Evolutionary conservation across 2,888 invertebrate genomes (phyloP).

Genomic region (Troglohyphantes excavatus): DNA sequence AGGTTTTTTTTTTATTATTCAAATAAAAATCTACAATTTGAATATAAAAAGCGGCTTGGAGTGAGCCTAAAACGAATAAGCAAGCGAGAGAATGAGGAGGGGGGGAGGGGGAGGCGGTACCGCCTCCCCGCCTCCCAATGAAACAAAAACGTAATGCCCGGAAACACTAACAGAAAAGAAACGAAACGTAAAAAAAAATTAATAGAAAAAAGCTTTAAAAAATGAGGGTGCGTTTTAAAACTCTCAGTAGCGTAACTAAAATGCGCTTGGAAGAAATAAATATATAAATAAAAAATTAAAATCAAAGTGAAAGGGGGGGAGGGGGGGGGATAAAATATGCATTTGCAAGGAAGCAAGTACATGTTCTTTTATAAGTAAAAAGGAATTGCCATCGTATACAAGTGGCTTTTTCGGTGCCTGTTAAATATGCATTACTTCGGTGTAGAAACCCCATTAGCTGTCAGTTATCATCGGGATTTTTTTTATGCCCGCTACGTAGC

Average conservation of each 20-base stretch:
- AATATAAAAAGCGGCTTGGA: constrained; percentile 20
- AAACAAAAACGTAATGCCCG: constrained; percentile 63
- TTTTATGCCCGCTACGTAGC: constrained; percentile 38
- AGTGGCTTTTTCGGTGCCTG: constrained; percentile 73
- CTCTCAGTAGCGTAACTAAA: constrained; percentile 72
- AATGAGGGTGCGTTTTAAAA: constrained; percentile 70
- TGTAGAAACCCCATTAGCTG: constrained; percentile 75
- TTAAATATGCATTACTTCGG: constrained; percentile 78
- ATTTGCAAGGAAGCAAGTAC: constrained; percentile 59
- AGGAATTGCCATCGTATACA: constrained; percentile 54
- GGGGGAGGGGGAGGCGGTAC: constrained; percentile 1
- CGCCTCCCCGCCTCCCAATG: constrained; percentile 25
- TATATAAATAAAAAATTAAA: constrained; percentile 9
- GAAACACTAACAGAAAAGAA: constrained; percentile 60
- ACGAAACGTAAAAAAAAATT: constrained; percentile 58
- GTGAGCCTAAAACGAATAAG: constrained; percentile 40
- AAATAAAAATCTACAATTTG: not conserved
- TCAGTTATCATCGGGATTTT: constrained; percentile 75
- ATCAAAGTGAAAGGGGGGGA: constrained; percentile 65
- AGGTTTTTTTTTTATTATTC: not conserved
- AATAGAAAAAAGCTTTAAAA: constrained; percentile 23
- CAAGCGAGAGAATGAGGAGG: not conserved
- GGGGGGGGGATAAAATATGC: constrained; percentile 74
- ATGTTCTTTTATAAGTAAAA: constrained; percentile 59
- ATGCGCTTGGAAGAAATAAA: constrained; percentile 57